phyloP scores from a whole-genome alignment of 2,888 invertebrate species.

The Oscheius onirici region DNA sequence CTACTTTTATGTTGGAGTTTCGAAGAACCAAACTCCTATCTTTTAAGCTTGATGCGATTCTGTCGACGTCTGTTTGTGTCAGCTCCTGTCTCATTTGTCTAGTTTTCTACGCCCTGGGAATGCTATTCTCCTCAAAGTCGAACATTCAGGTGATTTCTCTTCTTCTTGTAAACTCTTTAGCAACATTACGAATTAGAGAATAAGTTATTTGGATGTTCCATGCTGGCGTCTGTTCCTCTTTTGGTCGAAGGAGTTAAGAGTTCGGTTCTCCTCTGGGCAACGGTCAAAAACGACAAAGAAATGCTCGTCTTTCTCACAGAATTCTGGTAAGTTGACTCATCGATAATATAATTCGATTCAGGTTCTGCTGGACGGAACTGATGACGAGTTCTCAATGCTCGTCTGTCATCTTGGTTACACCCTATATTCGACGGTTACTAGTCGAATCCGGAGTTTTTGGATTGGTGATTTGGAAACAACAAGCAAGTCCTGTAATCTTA shows the following conservation, averaged over 20 bases:
- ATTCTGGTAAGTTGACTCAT: constrained; percentile 10
- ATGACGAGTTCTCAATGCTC: constrained; percentile 16
- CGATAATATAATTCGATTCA: neutral
- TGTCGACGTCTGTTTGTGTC: neutral
- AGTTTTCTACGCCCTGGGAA: neutral
- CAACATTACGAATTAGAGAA: no score
- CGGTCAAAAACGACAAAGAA: neutral
- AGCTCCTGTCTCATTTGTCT: neutral
- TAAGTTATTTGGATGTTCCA: neutral
- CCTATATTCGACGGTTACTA: neutral
- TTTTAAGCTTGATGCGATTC: constrained; percentile 15
- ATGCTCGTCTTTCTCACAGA: constrained; percentile 12
- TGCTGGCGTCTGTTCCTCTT: neutral
- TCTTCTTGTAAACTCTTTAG: neutral
- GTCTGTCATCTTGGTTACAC: constrained; percentile 18
- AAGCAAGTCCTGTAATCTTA: neutral
- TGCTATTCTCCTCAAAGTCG: neutral
- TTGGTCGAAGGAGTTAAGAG: neutral
- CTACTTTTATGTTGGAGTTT: constrained; percentile 4
- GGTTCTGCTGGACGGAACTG: constrained; percentile 22
- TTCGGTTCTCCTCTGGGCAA: constrained; percentile 8
- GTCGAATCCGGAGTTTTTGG: neutral
- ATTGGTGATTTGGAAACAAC: neutral
- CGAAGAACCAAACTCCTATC: neutral
- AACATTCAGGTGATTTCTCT: neutral